Evolutionary conservation across 1,140 invertebrate genomes (phyloP), one percentile per base, ranked within the genome.

Genomic region (Drosophila parvula): DNA sequence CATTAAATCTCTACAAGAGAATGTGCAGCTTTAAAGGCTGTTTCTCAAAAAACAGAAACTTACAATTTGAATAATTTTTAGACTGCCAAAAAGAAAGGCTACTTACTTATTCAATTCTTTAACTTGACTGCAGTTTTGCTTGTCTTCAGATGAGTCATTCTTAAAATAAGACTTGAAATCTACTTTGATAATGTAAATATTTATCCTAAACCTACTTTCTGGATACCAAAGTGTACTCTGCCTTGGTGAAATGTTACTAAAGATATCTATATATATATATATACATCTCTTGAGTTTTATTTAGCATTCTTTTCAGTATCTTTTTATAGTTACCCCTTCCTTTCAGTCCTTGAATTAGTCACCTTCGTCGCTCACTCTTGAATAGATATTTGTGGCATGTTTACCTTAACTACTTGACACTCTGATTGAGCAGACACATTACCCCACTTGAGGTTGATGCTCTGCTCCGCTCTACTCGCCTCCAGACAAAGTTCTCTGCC

Each of bases 401-500:
- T 70, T 71, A 70, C 68, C 68, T 71, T 48, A 70, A 70, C 65
- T 70, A 73, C 69, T 73, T 73, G 69, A 73, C 69, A 73, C 69
- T 43, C 69, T 73, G 69, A 70, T 71, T 70, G 68, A 71, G 68
- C 64, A 71, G 68, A 71, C 68, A 71, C 68, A 71, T 71, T 71
- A 71, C 65, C 69, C 53, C 67, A 71, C 69, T 73, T 70, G 69
- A 73, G 67, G 69, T 73, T 73, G 68, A 71, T 70, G 69, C 69
- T 60, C 64, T 41, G 34, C 28, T 32, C 47, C 44, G 4, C 30
- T 30, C n/a, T n/a, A 14, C 47, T 16, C 47, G n/a, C 56, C 51
- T 57, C 71, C 70, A 65, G 51, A 45, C 61, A 32, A 51, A 75
- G 71, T 56, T 69, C 71, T 32, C 61, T 45, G 45, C 73, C 55